Base-by-base conservation (phyloP, 2,797 vertebrate genomes). In the Melopsittacus undulatus region DNA sequence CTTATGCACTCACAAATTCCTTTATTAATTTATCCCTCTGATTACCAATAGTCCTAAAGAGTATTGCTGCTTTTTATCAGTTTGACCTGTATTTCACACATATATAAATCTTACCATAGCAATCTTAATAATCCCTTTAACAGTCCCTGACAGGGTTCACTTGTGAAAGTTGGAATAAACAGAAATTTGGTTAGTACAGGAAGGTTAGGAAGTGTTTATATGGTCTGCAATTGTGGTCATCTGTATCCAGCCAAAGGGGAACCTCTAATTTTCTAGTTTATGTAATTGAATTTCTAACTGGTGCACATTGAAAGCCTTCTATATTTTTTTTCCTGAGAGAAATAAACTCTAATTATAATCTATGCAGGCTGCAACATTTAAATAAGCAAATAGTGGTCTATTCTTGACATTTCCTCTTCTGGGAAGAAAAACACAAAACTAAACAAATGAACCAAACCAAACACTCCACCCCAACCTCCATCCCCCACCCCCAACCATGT, bases 261-360 rank as follows among this genome's bases (percentile, higher is more conserved):
- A 95, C 92, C 84, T 95, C 82, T 96, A 96, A 91, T 92, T 94
- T 96, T 97, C 76, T 90, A 79, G 82, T 79, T 86, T 93, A 84
- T 77, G 78, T 97, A 94, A 92, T 68, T 94, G 56, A 82, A 94
- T 75, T 94, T 96, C 96, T 83, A 76, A 77, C 67, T 56, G 48
- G 40, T 87, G 27, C 40, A 56, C 18, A 95, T 32, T 75, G 74
- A 87, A 89, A 96, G 67, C 29, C 42, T 5, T n/a, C n/a, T n/a
- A n/a, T 40, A 72, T 91, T 80, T 30, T 42, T 42, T 63, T 51
- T 36, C 11, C 30, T 52, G 19, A 30, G 77, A 84, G 42, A 95
- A 93, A 61, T 51, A 36, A 93, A 29, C 87, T 95, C 43, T 93
- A 89, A 96, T 92, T 97, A 87, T 89, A 94, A 94, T n/a, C 29